Evolutionary conservation across 2,113 vertebrate species (phyloP).

Genomic region (Galbula dea): DNA sequence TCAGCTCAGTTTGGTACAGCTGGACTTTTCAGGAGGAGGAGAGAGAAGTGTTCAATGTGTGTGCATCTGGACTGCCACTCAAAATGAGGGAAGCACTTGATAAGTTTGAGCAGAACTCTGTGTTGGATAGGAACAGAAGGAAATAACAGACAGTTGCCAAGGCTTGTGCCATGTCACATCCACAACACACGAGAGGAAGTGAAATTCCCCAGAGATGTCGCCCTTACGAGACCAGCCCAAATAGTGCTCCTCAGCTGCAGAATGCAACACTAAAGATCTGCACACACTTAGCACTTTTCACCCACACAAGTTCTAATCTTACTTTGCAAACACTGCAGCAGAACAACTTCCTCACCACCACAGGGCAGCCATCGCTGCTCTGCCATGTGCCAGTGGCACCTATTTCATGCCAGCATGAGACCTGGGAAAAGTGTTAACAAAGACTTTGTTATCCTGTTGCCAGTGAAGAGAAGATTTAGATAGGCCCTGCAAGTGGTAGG

Average conservation of each 20-base stretch:
- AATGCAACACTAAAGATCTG: conserved; percentile 33
- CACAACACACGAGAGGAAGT: conserved; percentile 13
- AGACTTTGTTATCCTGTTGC: conserved; percentile 30
- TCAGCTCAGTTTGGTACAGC: conserved; percentile 22
- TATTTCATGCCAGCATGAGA: background rate
- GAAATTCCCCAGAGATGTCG: conserved; percentile 15
- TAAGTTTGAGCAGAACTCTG: conserved; percentile 50
- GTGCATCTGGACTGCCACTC: conserved; percentile 34
- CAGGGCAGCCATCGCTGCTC: background rate
- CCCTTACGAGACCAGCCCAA: background rate
- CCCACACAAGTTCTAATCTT: background rate
- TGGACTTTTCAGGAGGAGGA: conserved; percentile 30
- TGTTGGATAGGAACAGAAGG: conserved; percentile 14
- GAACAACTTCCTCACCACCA: background rate
- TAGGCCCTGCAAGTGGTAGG: background rate
- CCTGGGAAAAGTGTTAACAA: conserved; percentile 26
- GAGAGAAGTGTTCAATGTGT: conserved; percentile 6
- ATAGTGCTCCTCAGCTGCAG: background rate
- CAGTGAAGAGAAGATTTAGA: background rate
- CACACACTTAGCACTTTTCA: conserved; percentile 34
- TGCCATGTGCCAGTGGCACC: background rate
- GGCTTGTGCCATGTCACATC: background rate
- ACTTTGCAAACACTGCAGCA: conserved; percentile 41
- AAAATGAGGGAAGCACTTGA: conserved; percentile 33
- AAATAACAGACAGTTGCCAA: background rate